Conservation (phyloP, 1,140 invertebrate species). For the Penaeus japonicus region DNA sequence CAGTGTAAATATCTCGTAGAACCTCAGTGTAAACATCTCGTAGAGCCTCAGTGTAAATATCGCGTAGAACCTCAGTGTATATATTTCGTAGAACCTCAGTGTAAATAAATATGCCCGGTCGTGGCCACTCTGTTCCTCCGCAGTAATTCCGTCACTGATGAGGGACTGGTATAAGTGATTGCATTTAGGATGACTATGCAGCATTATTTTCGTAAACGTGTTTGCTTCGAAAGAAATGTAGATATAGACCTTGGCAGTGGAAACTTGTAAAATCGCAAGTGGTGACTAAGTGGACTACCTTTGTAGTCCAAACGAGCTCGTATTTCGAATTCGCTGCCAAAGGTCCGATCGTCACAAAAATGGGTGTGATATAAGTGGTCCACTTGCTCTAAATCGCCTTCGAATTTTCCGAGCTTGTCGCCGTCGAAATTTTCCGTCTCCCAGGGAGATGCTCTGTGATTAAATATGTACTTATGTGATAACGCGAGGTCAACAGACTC, state of each 20-base stretch:
- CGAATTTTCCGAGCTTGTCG: conserved; percentile 1
- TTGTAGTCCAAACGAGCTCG: background rate
- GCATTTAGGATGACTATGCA: background rate
- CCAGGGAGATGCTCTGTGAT: conserved; percentile 28
- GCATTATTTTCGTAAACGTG: background rate
- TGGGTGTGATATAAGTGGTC: conserved; percentile 14
- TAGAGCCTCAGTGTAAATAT: background rate
- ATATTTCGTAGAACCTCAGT: no score
- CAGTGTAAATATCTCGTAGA: no score
- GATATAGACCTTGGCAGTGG: conserved; percentile 34
- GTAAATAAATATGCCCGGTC: no score
- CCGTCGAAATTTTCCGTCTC: conserved; percentile 17
- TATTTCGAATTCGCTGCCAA: background rate
- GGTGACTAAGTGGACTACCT: background rate
- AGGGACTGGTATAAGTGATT: background rate
- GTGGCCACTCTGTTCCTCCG: background rate
- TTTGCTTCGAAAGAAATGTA: conserved; percentile 20
- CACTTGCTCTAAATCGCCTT: conserved; percentile 8
- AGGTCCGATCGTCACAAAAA: background rate
- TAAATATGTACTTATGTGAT: conserved; percentile 13
- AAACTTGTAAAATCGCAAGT: conserved; percentile 38
- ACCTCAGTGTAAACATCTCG: no score
- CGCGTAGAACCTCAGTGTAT: no score
- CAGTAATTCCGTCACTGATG: background rate
- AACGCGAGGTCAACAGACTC: background rate